Evolutionary conservation across 2,113 vertebrate species (phyloP).

Genomic region (Etheostoma cragini): DNA sequence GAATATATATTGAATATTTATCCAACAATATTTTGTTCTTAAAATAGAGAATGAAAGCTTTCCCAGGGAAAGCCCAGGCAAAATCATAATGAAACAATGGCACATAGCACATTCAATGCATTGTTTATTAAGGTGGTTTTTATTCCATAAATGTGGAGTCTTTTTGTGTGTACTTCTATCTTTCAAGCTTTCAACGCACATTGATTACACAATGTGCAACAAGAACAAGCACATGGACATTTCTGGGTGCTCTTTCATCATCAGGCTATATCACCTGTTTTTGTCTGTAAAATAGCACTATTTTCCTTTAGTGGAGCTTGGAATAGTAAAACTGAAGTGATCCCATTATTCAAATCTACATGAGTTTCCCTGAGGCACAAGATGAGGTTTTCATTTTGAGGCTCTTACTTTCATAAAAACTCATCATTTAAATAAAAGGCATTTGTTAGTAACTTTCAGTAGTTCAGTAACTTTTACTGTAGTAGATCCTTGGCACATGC

Average conservation of each 20-base stretch:
- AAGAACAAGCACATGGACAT: neutral
- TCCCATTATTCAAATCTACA: neutral
- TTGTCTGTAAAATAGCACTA: neutral
- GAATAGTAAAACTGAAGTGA: neutral
- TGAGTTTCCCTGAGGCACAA: slow-evolving; percentile 51
- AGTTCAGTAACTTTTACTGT: too few species aligned
- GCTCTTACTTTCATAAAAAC: neutral
- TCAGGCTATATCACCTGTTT: neutral
- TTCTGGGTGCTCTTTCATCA: neutral
- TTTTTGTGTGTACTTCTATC: neutral
- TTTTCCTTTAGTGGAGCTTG: neutral
- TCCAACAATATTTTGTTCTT: neutral
- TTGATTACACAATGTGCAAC: neutral
- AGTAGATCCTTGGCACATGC: slow-evolving; percentile 20
- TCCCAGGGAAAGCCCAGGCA: neutral
- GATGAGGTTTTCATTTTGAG: neutral
- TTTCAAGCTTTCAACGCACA: slow-evolving; percentile 1
- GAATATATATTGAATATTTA: neutral
- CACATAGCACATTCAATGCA: slow-evolving; percentile 13
- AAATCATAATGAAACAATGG: neutral
- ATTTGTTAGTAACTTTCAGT: slow-evolving; percentile 5
- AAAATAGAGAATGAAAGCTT: neutral
- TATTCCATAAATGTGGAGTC: slow-evolving; percentile 1
- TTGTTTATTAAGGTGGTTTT: slow-evolving; percentile 23
- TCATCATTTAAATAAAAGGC: neutral